These are phyloP conservation scores for Caenorhabditis uteleia DNA, from an alignment of 2,888 invertebrate species.

Conservation along the genomic window DNA sequence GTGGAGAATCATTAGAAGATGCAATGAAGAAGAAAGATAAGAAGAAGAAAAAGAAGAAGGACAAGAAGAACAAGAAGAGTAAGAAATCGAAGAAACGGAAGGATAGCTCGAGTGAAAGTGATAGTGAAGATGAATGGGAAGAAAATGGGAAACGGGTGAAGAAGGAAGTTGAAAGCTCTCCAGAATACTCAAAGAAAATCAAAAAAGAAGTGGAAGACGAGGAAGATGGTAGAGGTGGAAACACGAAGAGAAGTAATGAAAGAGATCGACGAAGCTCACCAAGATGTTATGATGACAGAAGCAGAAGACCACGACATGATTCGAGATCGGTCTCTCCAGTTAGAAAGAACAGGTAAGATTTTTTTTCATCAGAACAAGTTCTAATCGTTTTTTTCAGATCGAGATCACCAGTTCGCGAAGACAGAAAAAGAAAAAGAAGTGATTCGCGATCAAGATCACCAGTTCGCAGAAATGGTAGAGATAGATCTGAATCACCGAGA, in stretches of 20 bases:
- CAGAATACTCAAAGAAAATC: neutral
- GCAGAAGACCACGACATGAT: constrained; percentile 7
- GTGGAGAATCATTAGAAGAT: constrained; percentile 26
- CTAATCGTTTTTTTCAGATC: neutral
- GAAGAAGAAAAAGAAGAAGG: constrained; percentile 25
- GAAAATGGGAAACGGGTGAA: neutral
- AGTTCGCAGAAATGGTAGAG: constrained; percentile 4
- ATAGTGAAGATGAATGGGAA: constrained; percentile 26
- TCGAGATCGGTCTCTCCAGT: constrained; percentile 6
- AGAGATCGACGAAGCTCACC: neutral
- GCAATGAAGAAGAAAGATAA: constrained; percentile 12
- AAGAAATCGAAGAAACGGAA: constrained; percentile 8
- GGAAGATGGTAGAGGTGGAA: neutral
- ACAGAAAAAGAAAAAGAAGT: neutral
- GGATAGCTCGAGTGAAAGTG: constrained; percentile 2
- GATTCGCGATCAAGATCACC: constrained; percentile 5
- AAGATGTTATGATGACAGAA: no score
- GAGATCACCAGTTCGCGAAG: constrained; percentile 1
- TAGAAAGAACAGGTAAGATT: constrained; percentile 5
- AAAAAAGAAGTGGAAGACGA: neutral
- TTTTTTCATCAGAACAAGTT: neutral
- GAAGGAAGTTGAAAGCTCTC: constrained; percentile 4
- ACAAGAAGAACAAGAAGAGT: constrained; percentile 15
- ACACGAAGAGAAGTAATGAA: neutral
- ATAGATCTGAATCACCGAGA: neutral